Evolutionary conservation across 2,888 invertebrate genomes (phyloP).

Genomic region (Stomorhina lunata): DNA sequence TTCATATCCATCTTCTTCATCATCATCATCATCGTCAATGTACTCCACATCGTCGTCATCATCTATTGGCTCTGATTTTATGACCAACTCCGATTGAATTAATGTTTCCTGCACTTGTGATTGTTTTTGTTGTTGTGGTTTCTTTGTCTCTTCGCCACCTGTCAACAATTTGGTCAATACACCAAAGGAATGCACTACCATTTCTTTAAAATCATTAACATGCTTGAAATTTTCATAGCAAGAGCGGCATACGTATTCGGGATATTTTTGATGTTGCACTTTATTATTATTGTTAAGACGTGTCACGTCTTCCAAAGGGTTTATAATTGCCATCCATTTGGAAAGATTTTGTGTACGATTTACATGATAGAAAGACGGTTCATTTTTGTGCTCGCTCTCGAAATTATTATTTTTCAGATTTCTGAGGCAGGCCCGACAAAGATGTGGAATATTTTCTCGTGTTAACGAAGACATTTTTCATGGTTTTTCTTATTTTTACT

Average conservation of each 20-base stretch:
- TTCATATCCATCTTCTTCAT: background rate
- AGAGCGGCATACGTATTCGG: conserved; percentile 59
- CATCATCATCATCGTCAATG: background rate
- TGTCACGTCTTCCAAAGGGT: conserved; percentile 49
- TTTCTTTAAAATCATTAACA: conserved; percentile 51
- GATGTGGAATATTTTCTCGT: conserved; percentile 55
- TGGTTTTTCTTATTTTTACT: background rate
- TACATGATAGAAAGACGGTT: conserved; percentile 54
- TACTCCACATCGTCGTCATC: background rate
- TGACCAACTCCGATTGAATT: conserved; percentile 3
- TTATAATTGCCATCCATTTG: conserved; percentile 58
- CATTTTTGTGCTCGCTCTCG: background rate
- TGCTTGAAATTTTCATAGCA: conserved; percentile 62
- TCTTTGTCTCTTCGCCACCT: background rate
- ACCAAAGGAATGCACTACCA: conserved; percentile 51
- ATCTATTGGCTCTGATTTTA: conserved; percentile 56
- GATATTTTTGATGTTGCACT: conserved; percentile 22
- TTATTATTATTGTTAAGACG: conserved; percentile 18
- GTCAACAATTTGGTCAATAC: conserved; percentile 35
- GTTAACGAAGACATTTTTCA: conserved; percentile 44
- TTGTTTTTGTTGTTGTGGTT: background rate
- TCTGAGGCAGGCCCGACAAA: conserved; percentile 63
- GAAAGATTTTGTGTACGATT: conserved; percentile 52
- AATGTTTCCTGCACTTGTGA: background rate
- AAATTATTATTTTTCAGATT: conserved; percentile 44